Conservation (phyloP, 2,888 invertebrate species). For the Oithona nana region DNA sequence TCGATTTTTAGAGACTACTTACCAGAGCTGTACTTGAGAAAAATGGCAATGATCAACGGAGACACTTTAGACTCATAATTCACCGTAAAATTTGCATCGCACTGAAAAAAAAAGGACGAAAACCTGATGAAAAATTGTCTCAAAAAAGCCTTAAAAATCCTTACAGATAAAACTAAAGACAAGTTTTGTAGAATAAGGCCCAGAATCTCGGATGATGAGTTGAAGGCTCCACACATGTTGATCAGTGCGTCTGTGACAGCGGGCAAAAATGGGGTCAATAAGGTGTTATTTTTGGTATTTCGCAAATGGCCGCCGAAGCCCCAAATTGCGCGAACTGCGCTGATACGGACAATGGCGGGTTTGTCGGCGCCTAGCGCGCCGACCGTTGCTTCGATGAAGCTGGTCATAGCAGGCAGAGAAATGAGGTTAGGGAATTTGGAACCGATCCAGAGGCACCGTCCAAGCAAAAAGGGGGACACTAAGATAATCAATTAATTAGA, state of each 20-base stretch:
- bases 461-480: slow-evolving; percentile 35
- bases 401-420: slow-evolving; percentile 30
- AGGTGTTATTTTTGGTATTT: neutral
- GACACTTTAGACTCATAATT: slow-evolving; percentile 41
- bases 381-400: slow-evolving; percentile 36
- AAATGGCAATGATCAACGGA: slow-evolving; percentile 44
- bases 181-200: slow-evolving; percentile 36
- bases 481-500: slow-evolving; percentile 12
- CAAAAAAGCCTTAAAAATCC: slow-evolving; percentile 19
- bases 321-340: slow-evolving; percentile 25
- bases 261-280: slow-evolving; percentile 20
- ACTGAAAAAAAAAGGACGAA: slow-evolving; percentile 25
- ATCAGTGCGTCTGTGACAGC: slow-evolving; percentile 21
- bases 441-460: slow-evolving; percentile 37
- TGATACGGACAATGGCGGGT: slow-evolving; percentile 9
- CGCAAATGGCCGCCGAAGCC: slow-evolving; percentile 36
- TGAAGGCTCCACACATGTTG: slow-evolving; percentile 26
- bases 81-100: slow-evolving; percentile 43
- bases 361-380: slow-evolving; percentile 26
- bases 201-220: slow-evolving; percentile 35
- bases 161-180: slow-evolving; percentile 34
- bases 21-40: slow-evolving; percentile 40
- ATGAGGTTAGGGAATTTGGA: slow-evolving; percentile 35
- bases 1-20: too few relatives aligned
- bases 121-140: neutral